Conservation (phyloP, 2,113 vertebrate species). For the Eulemur rufifrons region DNA sequence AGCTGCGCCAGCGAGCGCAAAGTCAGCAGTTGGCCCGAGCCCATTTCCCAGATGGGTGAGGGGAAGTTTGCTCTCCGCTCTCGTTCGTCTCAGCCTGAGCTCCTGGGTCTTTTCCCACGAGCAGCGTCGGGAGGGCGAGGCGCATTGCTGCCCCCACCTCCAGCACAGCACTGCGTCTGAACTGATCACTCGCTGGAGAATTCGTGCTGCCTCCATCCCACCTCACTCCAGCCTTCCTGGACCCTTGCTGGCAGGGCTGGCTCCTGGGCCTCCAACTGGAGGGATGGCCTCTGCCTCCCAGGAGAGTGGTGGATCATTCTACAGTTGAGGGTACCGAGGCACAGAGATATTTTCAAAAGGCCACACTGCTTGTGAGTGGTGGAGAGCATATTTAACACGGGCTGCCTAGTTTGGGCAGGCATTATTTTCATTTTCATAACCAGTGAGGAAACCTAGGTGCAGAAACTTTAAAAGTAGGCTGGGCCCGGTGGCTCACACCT, state of each 20-base stretch:
- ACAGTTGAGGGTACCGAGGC: constrained; percentile 32
- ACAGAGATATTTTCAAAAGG: background rate
- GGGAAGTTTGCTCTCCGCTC: constrained; percentile 24
- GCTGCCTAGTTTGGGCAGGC: background rate
- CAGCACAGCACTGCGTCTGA: background rate
- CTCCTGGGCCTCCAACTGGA: background rate
- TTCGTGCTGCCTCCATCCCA: background rate
- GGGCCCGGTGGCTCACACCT: no score
- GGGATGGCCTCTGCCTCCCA: background rate
- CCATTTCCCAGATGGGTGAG: constrained; percentile 68
- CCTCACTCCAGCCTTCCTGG: background rate
- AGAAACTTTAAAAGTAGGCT: background rate
- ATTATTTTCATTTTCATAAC: constrained; percentile 30
- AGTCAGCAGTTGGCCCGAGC: constrained; percentile 60
- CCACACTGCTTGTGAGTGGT: background rate
- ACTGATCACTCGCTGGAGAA: background rate
- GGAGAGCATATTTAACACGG: background rate
- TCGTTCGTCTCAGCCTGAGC: background rate
- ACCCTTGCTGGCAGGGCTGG: background rate
- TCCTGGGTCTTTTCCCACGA: background rate
- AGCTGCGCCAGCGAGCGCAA: constrained; percentile 34
- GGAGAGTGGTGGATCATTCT: background rate
- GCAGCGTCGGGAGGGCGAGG: background rate
- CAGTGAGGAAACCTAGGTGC: background rate
- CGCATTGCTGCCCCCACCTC: background rate